phyloP scores from a whole-genome alignment of 1,140 invertebrate species.

The Drosophila mayri region DNA sequence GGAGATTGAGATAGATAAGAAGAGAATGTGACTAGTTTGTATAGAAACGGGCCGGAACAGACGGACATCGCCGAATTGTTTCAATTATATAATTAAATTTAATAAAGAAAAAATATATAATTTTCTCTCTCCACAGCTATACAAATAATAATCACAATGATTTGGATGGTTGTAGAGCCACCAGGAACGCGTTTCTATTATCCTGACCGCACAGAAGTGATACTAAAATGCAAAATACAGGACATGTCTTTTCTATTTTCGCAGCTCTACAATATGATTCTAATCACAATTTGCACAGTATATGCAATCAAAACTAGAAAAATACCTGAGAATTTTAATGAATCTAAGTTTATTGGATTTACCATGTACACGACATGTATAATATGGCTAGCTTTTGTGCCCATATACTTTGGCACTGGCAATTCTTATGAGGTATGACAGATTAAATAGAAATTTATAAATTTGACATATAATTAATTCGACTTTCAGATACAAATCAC shows the following conservation, averaged over 20 bases:
- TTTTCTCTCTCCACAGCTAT: slow-evolving; percentile 84
- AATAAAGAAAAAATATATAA: not conserved
- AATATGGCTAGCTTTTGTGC: slow-evolving; percentile 95
- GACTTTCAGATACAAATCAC: slow-evolving; percentile 89
- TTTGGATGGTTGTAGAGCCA: slow-evolving; percentile 90
- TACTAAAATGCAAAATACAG: slow-evolving; percentile 90
- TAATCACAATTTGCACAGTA: slow-evolving; percentile 92
- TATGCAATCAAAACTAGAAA: slow-evolving; percentile 95
- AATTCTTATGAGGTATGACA: slow-evolving; percentile 84
- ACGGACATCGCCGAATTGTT: too few species aligned
- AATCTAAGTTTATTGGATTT: slow-evolving; percentile 93
- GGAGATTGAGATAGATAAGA: too few species aligned
- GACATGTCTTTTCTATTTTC: slow-evolving; percentile 90
- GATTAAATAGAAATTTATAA: not conserved
- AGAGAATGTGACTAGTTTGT: too few species aligned
- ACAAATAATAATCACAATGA: slow-evolving; percentile 89
- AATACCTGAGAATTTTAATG: slow-evolving; percentile 95
- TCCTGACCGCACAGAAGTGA: slow-evolving; percentile 86
- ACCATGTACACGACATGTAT: slow-evolving; percentile 96
- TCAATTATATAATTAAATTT: not conserved
- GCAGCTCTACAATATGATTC: slow-evolving; percentile 91
- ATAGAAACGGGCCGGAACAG: too few species aligned
- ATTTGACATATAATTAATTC: not conserved
- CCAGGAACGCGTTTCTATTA: slow-evolving; percentile 88
- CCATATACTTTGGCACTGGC: slow-evolving; percentile 93